Base-by-base conservation (phyloP, 2,888 invertebrate genomes). In the Polyploca ridens region DNA sequence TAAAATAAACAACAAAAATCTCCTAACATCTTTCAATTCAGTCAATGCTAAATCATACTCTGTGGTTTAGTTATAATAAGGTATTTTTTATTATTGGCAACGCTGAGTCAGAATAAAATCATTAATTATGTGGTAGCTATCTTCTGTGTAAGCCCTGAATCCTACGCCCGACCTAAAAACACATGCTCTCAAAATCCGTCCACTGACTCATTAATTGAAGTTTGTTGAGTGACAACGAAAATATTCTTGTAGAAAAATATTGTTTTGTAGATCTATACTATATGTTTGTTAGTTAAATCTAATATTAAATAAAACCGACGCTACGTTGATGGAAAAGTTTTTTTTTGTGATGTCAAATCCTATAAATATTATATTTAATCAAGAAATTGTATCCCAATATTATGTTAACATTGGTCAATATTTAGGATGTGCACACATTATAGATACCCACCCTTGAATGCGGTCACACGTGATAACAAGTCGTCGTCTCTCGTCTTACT, bases 1-100 rank as follows among this genome's bases (percentile, higher is more conserved):
- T 69, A 85, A 89, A 91, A 90, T 90, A 90, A 86, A 86, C 81
- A 67, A 78, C 81, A 72, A 86, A 84, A 86, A 87, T 83, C 80
- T 73, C 75, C n/a, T 72, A 78, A 72, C 73, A 76, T 74, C 73
- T 75, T 83, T 78, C 81, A 76, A 78, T 71, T 75, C 69, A 73
- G 71, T 70, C 74, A n/a, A 68, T 76, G 75, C 79, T 89, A 86
- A 88, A 88, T 88, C 84, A 85, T 82, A 77, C 75, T 76, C 76
- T 77, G 70, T 74, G 77, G 66, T 78, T 74, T 76, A 76, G 79
- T 79, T 80, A 73, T 78, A 27, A 27, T 27, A 74, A 78, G 68
- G 73, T 70, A 71, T 70, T 71, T 73, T 81, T 77, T 75, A 64
- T 71, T 71, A 68, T 64, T 66, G 68, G 69, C 68, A 19, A 54